Conservation (phyloP, 2,113 vertebrate genomes). For the Sylvietta virens region DNA sequence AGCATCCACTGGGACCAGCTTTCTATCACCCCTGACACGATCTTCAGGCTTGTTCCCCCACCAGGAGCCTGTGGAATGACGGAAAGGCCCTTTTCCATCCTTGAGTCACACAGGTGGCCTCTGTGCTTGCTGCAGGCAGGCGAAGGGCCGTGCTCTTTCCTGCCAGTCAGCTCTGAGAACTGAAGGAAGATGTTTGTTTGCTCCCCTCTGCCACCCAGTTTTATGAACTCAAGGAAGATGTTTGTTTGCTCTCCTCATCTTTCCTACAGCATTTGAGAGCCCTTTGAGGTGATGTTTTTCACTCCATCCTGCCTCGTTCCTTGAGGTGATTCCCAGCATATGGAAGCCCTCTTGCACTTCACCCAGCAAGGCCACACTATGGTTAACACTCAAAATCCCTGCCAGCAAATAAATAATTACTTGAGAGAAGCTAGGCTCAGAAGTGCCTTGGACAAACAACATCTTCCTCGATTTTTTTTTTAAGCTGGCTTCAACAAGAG, state of each 20-base stretch:
- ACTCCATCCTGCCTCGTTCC: accelerated
- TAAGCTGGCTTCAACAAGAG: background rate
- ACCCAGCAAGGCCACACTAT: accelerated
- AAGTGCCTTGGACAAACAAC: background rate
- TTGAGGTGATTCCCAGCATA: background rate
- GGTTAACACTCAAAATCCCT: background rate
- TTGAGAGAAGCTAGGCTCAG: background rate
- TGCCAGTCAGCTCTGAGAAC: background rate
- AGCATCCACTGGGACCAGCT: background rate
- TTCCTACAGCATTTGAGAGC: background rate
- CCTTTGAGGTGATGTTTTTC: background rate
- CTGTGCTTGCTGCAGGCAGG: background rate
- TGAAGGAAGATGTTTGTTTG: background rate
- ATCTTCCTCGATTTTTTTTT: background rate
- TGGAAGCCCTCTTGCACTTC: background rate
- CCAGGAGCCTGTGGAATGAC: accelerated
- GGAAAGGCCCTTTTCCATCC: background rate
- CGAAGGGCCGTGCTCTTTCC: accelerated
- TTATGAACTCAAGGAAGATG: background rate
- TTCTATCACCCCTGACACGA: background rate
- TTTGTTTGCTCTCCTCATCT: background rate
- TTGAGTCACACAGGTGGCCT: accelerated
- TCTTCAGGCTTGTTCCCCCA: background rate
- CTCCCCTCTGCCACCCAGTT: background rate
- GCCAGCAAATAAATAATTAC: background rate